These are phyloP conservation scores for Callospermophilus lateralis DNA, from an alignment of 2,113 vertebrate species.

Conservation along the genomic window DNA sequence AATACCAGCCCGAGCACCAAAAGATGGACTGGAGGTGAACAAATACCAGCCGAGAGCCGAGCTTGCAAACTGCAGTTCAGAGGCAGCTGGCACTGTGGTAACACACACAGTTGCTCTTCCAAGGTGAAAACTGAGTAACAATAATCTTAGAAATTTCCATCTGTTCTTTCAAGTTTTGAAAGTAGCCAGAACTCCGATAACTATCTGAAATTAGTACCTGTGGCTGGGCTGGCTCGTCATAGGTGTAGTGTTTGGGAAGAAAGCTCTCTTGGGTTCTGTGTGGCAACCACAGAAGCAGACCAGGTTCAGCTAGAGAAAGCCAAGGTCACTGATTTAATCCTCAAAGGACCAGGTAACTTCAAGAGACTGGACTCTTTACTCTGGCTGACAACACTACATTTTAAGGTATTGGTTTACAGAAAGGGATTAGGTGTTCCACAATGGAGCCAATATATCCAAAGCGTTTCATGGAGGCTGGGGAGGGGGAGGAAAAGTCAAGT, in stretches of 20 bases:
- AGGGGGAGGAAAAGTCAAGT: neutral
- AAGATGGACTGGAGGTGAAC: neutral
- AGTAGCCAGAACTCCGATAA: neutral
- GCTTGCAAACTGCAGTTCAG: neutral
- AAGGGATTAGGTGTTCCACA: neutral
- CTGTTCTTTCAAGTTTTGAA: neutral
- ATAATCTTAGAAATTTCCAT: neutral
- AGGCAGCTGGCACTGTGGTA: neutral
- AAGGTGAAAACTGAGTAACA: neutral
- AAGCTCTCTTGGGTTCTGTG: fast-evolving
- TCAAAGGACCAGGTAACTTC: neutral
- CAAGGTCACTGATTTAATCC: neutral
- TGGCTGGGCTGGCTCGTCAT: neutral
- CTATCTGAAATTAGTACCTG: neutral
- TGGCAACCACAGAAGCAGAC: neutral
- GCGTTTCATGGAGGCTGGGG: neutral
- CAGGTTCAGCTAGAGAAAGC: neutral
- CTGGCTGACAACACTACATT: neutral
- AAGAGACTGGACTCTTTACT: neutral
- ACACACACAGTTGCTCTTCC: neutral
- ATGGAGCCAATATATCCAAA: neutral
- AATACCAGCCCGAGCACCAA: neutral
- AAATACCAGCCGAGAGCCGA: neutral
- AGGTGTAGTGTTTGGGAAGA: neutral
- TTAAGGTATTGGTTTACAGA: neutral